Evolutionary conservation across 1,140 invertebrate species (phyloP), one percentile per base, ranked within the genome.

Genomic region (Aphidius ervi): DNA sequence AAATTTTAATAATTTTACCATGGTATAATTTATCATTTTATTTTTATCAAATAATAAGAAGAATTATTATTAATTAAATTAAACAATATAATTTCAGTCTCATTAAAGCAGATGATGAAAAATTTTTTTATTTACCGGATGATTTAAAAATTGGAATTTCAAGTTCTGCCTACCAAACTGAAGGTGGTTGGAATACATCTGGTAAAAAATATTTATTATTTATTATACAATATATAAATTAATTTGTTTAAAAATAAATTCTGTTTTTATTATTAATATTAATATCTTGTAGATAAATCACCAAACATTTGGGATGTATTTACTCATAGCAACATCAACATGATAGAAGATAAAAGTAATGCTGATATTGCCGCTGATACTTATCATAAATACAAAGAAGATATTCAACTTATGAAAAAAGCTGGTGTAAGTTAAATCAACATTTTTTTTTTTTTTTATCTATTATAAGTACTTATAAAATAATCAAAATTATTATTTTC

Each of bases 221-320:
- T 16, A 16, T 16, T 16, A 16, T 16, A 16, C 16, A 16, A 16
- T 16, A 16, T 16, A 16, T 16, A 31, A 31, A 31, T 31, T 31
- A 31, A 31, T 31, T 31, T 31, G 1, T 31, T 31, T 31, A 31
- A 31, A 31, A 31, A 31, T 31, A 31, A 3, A 31, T 31, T 3
- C 0, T 31, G 1, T 31, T 31, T 31, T 31, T 1, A 16, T 16
- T 16, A 16, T 16, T 16, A 16, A 16, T 16, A 16, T 1, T 16
- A 16, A 16, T 16, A 86, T 73, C n/a, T 63, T 59, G 53, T 4
- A 9, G 86, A 74, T 39, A 74, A 76, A 68, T 77, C 79, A 9
- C 80, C 81, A 68, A 81, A 77, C 64, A 82, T 83, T 64, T 85
- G 86, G 86, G 87, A 89, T 68, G 80, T 75, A 6, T 84, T 82